These are phyloP conservation scores for Ceraclea dissimilis DNA, from an alignment of 2,888 invertebrate species.

Conservation along the genomic window DNA sequence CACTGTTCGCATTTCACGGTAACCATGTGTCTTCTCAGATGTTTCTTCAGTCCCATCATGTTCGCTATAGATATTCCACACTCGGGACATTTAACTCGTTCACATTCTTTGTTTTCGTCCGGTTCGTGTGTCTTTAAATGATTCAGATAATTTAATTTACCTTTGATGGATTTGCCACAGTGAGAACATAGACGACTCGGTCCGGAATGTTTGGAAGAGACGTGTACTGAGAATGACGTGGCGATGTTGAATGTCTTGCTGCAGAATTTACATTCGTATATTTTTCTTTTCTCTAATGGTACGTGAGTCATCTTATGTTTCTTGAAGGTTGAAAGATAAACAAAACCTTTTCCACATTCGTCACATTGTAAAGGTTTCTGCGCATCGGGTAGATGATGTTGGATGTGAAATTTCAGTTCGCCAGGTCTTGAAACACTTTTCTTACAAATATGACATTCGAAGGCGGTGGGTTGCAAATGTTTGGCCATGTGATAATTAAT, in stretches of 20 bases:
- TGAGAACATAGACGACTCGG: constrained; percentile 26
- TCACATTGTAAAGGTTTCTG: constrained; percentile 6
- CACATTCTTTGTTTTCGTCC: not conserved
- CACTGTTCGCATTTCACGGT: constrained; percentile 12
- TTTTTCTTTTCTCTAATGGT: constrained; percentile 10
- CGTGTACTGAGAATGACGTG: not conserved
- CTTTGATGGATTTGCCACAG: constrained; percentile 24
- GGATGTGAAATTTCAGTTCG: constrained; percentile 4
- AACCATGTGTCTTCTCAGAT: constrained; percentile 13
- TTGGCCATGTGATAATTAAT: constrained; percentile 6
- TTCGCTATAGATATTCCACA: constrained; percentile 11
- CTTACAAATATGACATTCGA: constrained; percentile 7
- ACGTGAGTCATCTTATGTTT: constrained; percentile 14
- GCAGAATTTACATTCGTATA: constrained; percentile 9
- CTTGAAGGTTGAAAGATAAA: constrained; percentile 2
- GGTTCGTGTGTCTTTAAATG: constrained; percentile 17
- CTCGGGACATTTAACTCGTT: constrained; percentile 9
- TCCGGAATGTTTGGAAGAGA: constrained; percentile 6
- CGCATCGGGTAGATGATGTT: constrained; percentile 1
- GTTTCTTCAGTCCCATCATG: constrained; percentile 1
- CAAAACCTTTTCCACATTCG: constrained; percentile 5
- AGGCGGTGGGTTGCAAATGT: constrained; percentile 5
- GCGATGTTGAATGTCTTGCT: constrained; percentile 6
- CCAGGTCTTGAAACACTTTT: constrained; percentile 3
- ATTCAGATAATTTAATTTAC: constrained; percentile 6